Evolutionary conservation across 2,888 invertebrate genomes (phyloP).

Genomic region (Spisula solida): DNA sequence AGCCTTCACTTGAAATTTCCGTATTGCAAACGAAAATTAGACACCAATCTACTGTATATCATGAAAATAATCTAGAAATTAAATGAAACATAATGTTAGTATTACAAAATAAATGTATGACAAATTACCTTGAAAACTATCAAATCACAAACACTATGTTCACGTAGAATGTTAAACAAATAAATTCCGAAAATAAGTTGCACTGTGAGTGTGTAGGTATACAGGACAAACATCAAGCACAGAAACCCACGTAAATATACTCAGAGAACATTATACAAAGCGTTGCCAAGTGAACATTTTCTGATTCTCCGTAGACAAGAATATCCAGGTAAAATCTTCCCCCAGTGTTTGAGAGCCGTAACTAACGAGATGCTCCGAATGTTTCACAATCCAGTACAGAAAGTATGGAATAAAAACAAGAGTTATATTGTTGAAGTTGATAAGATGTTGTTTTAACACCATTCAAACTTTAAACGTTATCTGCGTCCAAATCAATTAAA

Average conservation of each 20-base stretch:
- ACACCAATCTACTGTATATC: too few species aligned
- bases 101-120: not conserved
- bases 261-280: not conserved
- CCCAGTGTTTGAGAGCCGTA: not conserved
- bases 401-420: not conserved
- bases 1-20: too few species aligned
- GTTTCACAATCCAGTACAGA: not conserved
- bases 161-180: not conserved
- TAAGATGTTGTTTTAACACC: not conserved
- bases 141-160: not conserved
- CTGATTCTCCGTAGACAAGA: not conserved
- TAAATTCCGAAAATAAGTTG: slow-evolving; percentile 19
- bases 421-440: not conserved
- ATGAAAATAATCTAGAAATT: too few species aligned
- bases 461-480: not conserved
- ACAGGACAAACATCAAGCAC: not conserved
- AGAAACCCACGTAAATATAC: not conserved
- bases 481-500: not conserved
- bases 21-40: too few species aligned
- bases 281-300: slow-evolving; percentile 9
- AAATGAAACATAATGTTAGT: too few species aligned
- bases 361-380: not conserved
- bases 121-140: not conserved
- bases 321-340: not conserved
- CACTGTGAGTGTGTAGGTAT: not conserved